Base-by-base conservation (phyloP, 2,888 invertebrate genomes). In the Lacanobia oleracea region DNA sequence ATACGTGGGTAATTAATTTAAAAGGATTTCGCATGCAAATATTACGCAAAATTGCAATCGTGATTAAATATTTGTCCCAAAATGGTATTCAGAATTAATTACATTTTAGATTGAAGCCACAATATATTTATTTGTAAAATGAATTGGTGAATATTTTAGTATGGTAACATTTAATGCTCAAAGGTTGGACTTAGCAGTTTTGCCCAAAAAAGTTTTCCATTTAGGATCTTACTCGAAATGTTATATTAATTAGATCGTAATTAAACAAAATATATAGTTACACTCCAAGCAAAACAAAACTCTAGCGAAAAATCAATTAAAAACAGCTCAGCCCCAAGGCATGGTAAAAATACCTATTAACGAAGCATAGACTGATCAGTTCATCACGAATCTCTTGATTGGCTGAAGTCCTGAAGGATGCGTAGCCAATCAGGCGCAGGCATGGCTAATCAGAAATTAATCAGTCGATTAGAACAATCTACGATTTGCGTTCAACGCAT, bases 391-490 rank as follows among this genome's bases (percentile, higher is more conserved):
- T 53, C 37, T 69, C 67, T 68, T 78, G 75, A 83, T 72, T 78
- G 81, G 66, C 69, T 76, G 61, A 67, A 59, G 63, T 85, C 86
- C 81, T 78, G 74, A 76, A 75, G 84, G 86, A 78, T 81, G 65
- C 74, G 70, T 74, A 66, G 70, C 79, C 56, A 71, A 84, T 77
- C 62, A 71, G 54, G 21, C 81, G 65, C 68, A 72, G 33, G 71
- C 73, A 74, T 73, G 56, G 23, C 67, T 61, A 86, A 84, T 86
- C 71, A 21, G 65, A 70, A 85, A 85, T 78, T 67, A 73, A 77
- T 86, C 83, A 76, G 78, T 78, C 78, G 64, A 81, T 78, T 83
- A 70, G 33, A 72, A 67, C 61, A 50, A 56, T 67, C 62, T 23
- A 33, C 33, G 64, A 51, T 69, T 71, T 54, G 54, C 57, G 67